A percentile compares a stretch with the other conserved stretches of the same genome.
Conservation (phyloP, 2,113 vertebrate species). For the human region GRCh38 chr5:137040001-137040500, state of each 20-base stretch:
- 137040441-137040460: background rate
- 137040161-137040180: conserved; percentile 40
- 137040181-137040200: background rate
- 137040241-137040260: conserved; percentile 48
- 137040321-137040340: conserved; percentile 28
- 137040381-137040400: background rate
- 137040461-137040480: background rate
- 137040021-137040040: background rate
- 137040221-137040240: conserved; percentile 19
- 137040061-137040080: background rate
- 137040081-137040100: background rate
- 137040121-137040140: background rate
- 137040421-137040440: background rate
- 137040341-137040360: conserved; percentile 30
- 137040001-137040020: background rate
- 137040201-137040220: conserved; percentile 35
- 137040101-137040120: background rate
- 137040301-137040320: conserved; percentile 64
- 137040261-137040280: conserved; percentile 46
- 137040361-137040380: conserved; percentile 42
- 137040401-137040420: conserved; percentile 21
- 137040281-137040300: conserved; percentile 61
- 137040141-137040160: conserved; percentile 31
- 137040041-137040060: background rate
- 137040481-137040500: background rate